These are phyloP conservation scores for Calliphora vicina DNA, from an alignment of 1,140 invertebrate species.

Conservation along the genomic window DNA sequence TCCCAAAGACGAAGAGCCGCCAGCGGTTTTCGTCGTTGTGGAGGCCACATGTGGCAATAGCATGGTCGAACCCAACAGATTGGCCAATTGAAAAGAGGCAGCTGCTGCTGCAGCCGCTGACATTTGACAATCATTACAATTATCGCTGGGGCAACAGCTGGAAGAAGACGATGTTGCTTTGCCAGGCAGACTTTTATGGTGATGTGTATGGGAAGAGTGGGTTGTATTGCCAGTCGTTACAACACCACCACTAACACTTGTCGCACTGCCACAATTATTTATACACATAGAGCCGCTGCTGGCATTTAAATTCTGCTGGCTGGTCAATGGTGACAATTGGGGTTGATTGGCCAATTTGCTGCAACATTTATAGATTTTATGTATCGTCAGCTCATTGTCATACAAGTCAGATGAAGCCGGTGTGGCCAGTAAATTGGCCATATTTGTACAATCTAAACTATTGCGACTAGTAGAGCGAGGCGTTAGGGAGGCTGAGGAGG, in stretches of 20 bases:
- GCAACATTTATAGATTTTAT: constrained; percentile 30
- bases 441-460: constrained; percentile 16
- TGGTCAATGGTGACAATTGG: background rate
- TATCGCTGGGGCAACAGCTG: constrained; percentile 26
- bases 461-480: constrained; percentile 32
- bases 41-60: constrained; percentile 43
- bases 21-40: constrained; percentile 16
- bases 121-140: constrained; percentile 58
- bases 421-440: background rate
- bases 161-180: constrained; percentile 36
- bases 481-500: constrained; percentile 35
- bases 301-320: background rate
- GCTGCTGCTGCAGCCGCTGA: constrained; percentile 48
- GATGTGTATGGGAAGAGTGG: constrained; percentile 15
- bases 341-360: background rate
- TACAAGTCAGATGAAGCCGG: background rate
- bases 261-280: background rate
- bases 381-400: background rate
- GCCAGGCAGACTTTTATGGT: constrained; percentile 38
- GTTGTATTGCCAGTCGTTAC: background rate
- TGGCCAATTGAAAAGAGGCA: constrained; percentile 59
- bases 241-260: background rate
- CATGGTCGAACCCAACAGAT: constrained; percentile 49
- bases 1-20: constrained; percentile 2
- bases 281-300: background rate